A percentile compares a stretch with the other conserved stretches of the same genome.
These are phyloP conservation scores for Drosophila persimilis DNA, from an alignment of 1,140 invertebrate genomes.

Conservation along the genomic window DNA sequence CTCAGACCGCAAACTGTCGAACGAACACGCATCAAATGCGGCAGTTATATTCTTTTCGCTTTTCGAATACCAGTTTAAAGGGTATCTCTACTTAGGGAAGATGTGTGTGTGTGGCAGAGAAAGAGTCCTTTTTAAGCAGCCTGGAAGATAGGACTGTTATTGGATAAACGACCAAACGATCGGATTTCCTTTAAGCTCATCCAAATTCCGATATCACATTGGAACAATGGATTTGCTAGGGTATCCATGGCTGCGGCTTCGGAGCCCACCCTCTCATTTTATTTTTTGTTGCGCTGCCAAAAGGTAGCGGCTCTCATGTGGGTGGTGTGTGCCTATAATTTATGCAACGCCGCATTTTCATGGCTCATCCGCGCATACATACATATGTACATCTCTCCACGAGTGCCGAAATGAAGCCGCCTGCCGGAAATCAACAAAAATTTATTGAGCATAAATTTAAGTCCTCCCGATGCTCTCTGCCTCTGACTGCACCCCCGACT, in stretches of 20 bases:
- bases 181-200: no score
- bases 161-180: no score
- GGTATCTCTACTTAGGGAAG: no score
- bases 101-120: no score
- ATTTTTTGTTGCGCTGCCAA: conserved; percentile 27
- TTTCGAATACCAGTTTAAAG: no score
- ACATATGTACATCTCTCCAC: conserved; percentile 3
- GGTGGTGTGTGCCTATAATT: conserved; percentile 59
- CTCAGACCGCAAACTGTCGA: conserved; percentile 27
- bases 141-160: no score
- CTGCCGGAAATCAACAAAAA: conserved; percentile 77
- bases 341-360: conserved; percentile 77
- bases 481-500: conserved; percentile 25
- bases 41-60: conserved; percentile 53
- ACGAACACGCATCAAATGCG: conserved; percentile 60
- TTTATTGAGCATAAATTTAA: conserved; percentile 82
- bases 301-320: conserved; percentile 45
- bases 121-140: no score
- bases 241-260: no score
- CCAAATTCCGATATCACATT: no score
- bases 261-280: neutral
- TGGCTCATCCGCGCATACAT: conserved; percentile 48
- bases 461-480: conserved; percentile 50
- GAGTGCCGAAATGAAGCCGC: conserved; percentile 19
- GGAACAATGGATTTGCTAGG: no score